A percentile compares a stretch with the other conserved stretches of the same genome.
These are phyloP conservation scores for Tragelaphus imberbis DNA, from an alignment of 2,113 vertebrate genomes.

Conservation along the genomic window DNA sequence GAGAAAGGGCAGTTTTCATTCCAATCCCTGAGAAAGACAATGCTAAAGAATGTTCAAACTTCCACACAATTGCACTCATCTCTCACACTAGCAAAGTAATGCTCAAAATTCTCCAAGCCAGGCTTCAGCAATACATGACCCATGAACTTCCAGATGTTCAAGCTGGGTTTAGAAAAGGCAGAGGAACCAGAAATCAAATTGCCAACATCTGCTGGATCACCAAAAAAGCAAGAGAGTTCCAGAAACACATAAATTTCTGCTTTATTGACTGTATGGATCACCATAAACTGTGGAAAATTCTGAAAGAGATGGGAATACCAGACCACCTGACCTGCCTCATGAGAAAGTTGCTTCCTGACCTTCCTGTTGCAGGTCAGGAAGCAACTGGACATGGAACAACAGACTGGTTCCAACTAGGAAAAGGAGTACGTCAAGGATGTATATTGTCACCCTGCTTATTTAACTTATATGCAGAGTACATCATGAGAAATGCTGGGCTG, in stretches of 20 bases:
- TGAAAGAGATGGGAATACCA: neutral
- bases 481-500: neutral
- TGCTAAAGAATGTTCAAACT: neutral
- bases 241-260: neutral
- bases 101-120: neutral
- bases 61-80: neutral
- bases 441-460: neutral
- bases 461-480: neutral
- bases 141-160: neutral
- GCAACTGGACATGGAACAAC: neutral
- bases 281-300: neutral
- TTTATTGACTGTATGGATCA: neutral
- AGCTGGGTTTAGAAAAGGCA: neutral
- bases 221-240: neutral
- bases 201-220: neutral
- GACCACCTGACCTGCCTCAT: neutral
- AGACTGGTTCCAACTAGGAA: neutral
- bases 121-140: neutral
- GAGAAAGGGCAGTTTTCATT: neutral
- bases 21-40: neutral
- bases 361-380: neutral
- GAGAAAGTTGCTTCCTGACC: too few species aligned
- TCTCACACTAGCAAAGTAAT: neutral
- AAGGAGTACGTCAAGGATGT: neutral
- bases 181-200: neutral